These are phyloP conservation scores for Nylanderia fulva DNA, from an alignment of 1,140 invertebrate species.

Conservation along the genomic window DNA sequence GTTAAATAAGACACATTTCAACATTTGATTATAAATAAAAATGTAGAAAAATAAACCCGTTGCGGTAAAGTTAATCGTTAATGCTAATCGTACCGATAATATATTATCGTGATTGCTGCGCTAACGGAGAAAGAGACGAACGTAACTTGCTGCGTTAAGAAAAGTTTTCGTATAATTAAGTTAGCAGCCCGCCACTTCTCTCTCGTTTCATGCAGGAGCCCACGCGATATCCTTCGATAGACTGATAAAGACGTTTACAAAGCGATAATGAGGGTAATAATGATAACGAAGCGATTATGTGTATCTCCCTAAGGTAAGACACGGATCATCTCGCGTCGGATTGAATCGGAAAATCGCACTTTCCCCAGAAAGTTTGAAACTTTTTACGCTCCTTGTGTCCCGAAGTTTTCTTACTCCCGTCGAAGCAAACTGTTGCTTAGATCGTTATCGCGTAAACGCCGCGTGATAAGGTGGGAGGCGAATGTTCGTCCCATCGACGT, in stretches of 20 bases:
- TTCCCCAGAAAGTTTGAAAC: conserved; percentile 71
- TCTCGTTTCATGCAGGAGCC: background rate
- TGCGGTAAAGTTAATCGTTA: background rate
- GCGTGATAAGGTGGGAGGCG: conserved; percentile 66
- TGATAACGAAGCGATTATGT: conserved; percentile 1
- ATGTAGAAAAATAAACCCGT: background rate
- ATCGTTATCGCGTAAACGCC: conserved; percentile 76
- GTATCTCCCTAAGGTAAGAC: background rate
- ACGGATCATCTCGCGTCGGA: conserved; percentile 17
- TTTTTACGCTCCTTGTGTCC: conserved; percentile 70
- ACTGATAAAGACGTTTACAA: conserved; percentile 9
- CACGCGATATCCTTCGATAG: background rate
- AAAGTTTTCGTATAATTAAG: conserved; percentile 42
- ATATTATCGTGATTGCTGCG: background rate
- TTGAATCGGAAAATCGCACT: conserved; percentile 69
- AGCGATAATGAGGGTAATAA: conserved; percentile 9
- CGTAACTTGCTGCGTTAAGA: background rate
- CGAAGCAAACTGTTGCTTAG: conserved; percentile 80
- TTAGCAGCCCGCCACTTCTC: conserved; percentile 1
- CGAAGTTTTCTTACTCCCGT: conserved; percentile 66
- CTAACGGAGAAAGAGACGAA: background rate
- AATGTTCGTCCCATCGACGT: conserved; percentile 51
- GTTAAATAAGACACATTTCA: background rate
- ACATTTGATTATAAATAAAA: background rate
- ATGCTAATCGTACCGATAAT: conserved; percentile 20